Evolutionary conservation across 1,140 invertebrate genomes (phyloP).

Genomic region (Aphelinus certus): DNA sequence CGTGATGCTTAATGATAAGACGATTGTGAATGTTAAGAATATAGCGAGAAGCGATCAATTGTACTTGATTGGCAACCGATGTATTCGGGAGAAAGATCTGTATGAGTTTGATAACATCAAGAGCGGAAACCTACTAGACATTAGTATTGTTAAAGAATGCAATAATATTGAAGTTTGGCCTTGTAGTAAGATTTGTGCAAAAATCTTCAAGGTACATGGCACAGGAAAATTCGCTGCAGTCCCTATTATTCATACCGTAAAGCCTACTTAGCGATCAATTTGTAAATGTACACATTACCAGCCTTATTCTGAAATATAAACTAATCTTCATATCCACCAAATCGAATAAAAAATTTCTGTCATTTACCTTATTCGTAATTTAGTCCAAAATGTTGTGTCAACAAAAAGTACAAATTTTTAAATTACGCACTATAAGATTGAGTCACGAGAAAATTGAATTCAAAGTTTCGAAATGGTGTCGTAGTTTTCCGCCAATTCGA

Average conservation of each 20-base stretch:
- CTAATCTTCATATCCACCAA: no score
- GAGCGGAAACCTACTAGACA: neutral
- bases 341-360: no score
- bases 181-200: conserved; percentile 2
- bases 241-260: neutral
- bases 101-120: neutral
- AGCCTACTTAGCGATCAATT: no score
- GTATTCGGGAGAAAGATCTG: neutral
- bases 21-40: conserved; percentile 3
- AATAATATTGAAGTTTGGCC: conserved; percentile 1
- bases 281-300: no score
- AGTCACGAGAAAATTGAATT: no score
- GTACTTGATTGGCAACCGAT: neutral
- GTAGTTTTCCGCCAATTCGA: no score
- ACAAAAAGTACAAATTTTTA: no score
- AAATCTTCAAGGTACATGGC: neutral
- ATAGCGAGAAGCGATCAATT: conserved; percentile 8
- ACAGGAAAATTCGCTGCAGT: neutral
- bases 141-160: conserved; percentile 3
- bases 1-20: neutral
- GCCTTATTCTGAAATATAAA: no score
- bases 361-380: no score
- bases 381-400: no score
- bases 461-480: no score
- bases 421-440: no score